phyloP scores from a whole-genome alignment of 2,113 vertebrate genomes.

The Mustela nigripes region DNA sequence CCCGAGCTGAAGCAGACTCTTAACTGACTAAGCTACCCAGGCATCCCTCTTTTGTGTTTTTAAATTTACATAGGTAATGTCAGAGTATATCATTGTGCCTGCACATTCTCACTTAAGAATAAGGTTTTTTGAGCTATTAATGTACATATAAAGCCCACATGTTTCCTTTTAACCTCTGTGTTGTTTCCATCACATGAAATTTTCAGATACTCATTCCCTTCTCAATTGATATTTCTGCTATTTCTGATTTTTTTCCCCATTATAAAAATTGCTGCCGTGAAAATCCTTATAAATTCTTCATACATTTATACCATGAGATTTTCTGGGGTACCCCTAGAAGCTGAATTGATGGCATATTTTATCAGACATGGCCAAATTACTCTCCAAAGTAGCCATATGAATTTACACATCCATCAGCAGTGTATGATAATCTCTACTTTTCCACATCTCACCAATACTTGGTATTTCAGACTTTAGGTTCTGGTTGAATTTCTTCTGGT shows the following conservation, averaged over 20 bases:
- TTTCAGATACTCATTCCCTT: background rate
- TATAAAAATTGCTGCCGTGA: background rate
- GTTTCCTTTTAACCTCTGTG: background rate
- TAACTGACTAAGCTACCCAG: background rate
- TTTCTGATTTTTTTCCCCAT: background rate
- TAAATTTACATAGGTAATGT: background rate
- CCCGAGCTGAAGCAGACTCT: background rate
- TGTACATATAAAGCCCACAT: background rate
- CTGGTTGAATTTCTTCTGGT: too few species aligned
- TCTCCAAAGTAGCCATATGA: background rate
- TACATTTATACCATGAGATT: background rate
- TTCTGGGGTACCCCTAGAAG: background rate
- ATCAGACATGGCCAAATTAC: background rate
- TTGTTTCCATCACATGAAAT: background rate
- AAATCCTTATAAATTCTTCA: conserved; percentile 4
- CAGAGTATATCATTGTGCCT: background rate
- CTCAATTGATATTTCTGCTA: background rate
- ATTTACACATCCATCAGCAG: background rate
- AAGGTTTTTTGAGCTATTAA: background rate
- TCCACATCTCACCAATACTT: background rate
- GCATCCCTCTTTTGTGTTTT: conserved; percentile 2
- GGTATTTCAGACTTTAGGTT: background rate
- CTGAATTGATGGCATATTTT: background rate
- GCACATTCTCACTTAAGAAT: background rate
- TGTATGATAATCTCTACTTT: background rate